A percentile compares a stretch with the other conserved stretches of the same genome.
Conservation (phyloP, 2,113 vertebrate species). For the Xiphorhynchus elegans region DNA sequence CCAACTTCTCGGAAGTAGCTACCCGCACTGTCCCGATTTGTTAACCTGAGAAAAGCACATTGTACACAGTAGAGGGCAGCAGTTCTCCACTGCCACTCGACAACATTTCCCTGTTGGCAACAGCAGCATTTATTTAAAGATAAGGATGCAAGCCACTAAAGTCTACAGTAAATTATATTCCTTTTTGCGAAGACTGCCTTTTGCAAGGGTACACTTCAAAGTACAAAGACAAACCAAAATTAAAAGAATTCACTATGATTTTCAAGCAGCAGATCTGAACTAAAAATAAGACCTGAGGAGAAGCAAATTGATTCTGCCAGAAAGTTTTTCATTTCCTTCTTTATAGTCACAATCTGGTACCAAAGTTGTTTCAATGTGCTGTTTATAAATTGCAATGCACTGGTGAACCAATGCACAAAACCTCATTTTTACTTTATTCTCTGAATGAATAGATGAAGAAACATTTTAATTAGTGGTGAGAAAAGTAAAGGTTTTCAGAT, state of each 20-base stretch:
- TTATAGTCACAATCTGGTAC: background rate
- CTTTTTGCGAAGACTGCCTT: background rate
- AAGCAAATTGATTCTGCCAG: background rate
- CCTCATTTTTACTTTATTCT: background rate
- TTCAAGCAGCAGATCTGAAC: background rate
- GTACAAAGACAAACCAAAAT: background rate
- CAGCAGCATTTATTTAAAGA: background rate
- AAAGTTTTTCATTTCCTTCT: background rate
- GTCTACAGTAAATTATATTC: too few relatives aligned
- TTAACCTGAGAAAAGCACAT: background rate
- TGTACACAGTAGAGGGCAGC: slow-evolving; percentile 43
- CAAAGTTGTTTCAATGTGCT: background rate
- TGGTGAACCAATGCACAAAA: background rate
- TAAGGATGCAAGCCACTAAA: background rate
- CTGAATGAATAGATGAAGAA: background rate
- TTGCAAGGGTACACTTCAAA: background rate
- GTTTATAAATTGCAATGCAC: background rate
- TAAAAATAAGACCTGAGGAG: background rate
- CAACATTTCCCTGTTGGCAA: background rate
- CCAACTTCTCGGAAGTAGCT: background rate
- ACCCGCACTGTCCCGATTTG: rapidly evolving
- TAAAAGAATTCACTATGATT: background rate
- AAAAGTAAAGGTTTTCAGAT: background rate
- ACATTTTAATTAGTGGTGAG: background rate
- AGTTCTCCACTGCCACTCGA: background rate